Base-by-base conservation (phyloP, 2,888 invertebrate genomes). In the Caenorhabditis sulstoni region DNA sequence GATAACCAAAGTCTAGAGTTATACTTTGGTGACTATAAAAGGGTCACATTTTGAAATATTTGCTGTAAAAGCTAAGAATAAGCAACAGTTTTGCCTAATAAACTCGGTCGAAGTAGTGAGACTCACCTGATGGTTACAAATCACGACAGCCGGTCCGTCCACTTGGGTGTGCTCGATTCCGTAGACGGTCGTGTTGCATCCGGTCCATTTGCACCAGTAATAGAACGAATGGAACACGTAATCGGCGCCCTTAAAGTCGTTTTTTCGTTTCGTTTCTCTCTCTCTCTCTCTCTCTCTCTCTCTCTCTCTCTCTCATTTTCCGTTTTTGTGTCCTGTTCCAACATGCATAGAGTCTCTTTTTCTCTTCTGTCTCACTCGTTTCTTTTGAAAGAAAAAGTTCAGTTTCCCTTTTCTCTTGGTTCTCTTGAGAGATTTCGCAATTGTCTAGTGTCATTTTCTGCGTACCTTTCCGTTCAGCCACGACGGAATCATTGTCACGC, bases 71-170 rank as follows among this genome's bases (percentile, higher is more conserved):
- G n/a, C n/a, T n/a, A n/a, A n/a, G n/a, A n/a, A n/a, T n/a, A n/a
- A n/a, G n/a, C n/a, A n/a, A n/a, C n/a, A n/a, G n/a, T n/a, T n/a
- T n/a, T n/a, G n/a, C n/a, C n/a, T 8, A 37, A 37, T 8, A 11
- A 37, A 37, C 11, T 11, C 37, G 37, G 37, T 37, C 37, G 11
- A 37, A 37, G 37, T 37, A 8, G 37, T 37, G 37, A 8, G 5
- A 41, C 44, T n/a, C 5, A 85, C 86, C 81, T 86, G 86, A 71
- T 86, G 86, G 64, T 86, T 86, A 23, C 80, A 80, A 47, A 86
- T 65, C 4, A 82, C 81, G 14, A 86, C 81, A 9, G 83, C 83
- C 0, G 84, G 84, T 4, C 77, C 79, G 1, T 82, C 65, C 9
- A 75, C 47, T 14, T 81, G 50, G 16, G 55, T 62, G 12, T 70